phyloP scores from a whole-genome alignment of 2,888 invertebrate genomes.

The Cantharis lateralis region DNA sequence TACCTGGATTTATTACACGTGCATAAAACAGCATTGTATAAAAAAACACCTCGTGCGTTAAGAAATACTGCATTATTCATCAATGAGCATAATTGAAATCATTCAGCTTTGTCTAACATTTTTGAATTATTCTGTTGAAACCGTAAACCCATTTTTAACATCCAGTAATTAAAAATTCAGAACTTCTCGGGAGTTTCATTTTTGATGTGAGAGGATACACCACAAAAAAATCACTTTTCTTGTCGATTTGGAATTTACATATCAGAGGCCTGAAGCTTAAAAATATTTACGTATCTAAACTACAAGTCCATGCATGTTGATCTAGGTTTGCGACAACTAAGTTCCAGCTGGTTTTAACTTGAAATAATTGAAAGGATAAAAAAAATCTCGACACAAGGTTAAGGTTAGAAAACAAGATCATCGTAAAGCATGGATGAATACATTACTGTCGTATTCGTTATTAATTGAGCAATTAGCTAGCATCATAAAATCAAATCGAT shows the following conservation, averaged over 20 bases:
- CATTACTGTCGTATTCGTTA: neutral
- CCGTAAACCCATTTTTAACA: neutral
- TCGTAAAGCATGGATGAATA: neutral
- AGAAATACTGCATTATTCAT: neutral
- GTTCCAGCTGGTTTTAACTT: too few species aligned
- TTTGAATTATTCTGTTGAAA: neutral
- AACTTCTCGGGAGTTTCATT: neutral
- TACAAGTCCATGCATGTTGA: neutral
- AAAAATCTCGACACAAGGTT: neutral
- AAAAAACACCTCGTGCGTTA: neutral
- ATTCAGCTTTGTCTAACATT: neutral
- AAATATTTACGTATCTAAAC: neutral
- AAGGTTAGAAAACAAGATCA: neutral
- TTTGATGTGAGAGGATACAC: too few species aligned
- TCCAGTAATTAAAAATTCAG: neutral
- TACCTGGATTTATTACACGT: neutral
- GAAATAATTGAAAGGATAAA: neutral
- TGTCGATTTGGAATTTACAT: too few species aligned
- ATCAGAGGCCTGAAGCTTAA: too few species aligned
- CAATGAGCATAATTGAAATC: neutral
- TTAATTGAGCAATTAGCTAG: neutral
- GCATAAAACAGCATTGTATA: neutral
- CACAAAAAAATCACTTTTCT: too few species aligned
- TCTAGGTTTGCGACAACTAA: neutral
- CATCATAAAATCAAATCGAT: neutral